A percentile compares a stretch with the other conserved stretches of the same genome.
These are phyloP conservation scores for Catharus bicknelli DNA, from an alignment of 2,113 vertebrate genomes.

Conservation along the genomic window DNA sequence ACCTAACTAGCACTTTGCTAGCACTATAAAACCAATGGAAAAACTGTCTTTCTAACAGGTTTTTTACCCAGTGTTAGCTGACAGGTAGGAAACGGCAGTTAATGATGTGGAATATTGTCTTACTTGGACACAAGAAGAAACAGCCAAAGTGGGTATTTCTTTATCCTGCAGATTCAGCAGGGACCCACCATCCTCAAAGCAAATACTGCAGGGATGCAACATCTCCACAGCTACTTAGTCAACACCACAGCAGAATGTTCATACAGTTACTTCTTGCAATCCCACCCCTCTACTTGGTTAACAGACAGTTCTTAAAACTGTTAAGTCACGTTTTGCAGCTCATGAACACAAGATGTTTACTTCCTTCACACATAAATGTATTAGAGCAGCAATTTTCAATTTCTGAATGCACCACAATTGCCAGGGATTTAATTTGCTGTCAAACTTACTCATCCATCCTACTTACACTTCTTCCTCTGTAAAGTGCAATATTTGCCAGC, in stretches of 20 bases:
- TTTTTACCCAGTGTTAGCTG: background rate
- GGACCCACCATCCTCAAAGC: background rate
- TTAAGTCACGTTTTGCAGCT: background rate
- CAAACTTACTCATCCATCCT: background rate
- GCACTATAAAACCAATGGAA: background rate
- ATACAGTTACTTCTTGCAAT: background rate
- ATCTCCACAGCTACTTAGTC: background rate
- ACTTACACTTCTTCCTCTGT: background rate
- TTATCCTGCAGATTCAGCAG: background rate
- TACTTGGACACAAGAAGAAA: background rate
- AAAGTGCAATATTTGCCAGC: background rate
- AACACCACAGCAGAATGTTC: background rate
- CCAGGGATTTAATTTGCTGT: background rate
- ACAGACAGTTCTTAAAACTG: background rate
- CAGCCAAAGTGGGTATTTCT: background rate
- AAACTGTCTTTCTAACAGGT: background rate
- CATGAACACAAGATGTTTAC: background rate
- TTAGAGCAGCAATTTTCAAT: background rate
- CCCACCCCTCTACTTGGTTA: background rate
- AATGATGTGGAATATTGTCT: background rate
- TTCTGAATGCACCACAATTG: background rate
- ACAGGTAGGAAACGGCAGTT: background rate
- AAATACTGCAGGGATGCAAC: background rate
- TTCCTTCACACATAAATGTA: background rate
- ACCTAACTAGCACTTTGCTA: background rate